Conservation (phyloP, 2,797 vertebrate genomes). For the Chiloscyllium punctatum region DNA sequence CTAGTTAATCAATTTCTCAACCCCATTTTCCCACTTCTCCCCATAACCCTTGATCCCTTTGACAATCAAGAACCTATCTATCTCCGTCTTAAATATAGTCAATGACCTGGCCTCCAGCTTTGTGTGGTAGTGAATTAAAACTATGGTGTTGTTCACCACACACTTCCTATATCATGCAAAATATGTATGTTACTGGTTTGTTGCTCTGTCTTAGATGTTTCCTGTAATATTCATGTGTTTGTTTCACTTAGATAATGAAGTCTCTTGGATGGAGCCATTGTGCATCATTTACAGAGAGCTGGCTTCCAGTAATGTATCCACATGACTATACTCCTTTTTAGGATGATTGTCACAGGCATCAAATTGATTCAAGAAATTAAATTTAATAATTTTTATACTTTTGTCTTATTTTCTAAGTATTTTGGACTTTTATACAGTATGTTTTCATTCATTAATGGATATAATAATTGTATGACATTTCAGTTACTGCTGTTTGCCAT, state of each 20-base stretch:
- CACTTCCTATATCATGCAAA: not conserved
- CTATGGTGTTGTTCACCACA: not conserved
- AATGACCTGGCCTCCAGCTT: too few species aligned
- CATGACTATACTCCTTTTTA: conserved; percentile 89
- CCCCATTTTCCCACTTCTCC: too few species aligned
- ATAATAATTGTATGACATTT: conserved; percentile 56
- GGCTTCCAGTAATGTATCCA: conserved; percentile 93
- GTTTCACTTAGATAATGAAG: conserved; percentile 75
- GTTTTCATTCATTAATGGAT: conserved; percentile 59
- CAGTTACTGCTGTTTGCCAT: conserved; percentile 50
- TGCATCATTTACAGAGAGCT: conserved; percentile 84
- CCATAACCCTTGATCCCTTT: too few species aligned
- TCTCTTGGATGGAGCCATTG: conserved; percentile 89
- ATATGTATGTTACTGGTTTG: not conserved
- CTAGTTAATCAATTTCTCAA: too few species aligned
- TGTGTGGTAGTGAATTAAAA: too few species aligned
- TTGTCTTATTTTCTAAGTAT: conserved; percentile 46
- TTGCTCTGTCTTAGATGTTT: not conserved
- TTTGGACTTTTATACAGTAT: conserved; percentile 56
- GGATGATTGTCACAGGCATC: conserved; percentile 45
- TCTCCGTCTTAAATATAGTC: too few species aligned
- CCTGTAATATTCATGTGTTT: conserved; percentile 31
- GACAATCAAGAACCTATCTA: too few species aligned
- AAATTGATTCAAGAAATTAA: conserved; percentile 42
- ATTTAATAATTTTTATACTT: conserved; percentile 51